Percentiles rank a stretch among this genome's conserved stretches.
These are phyloP conservation scores for Ichneumoninae sp. DNA, from an alignment of 2,888 invertebrate species.

Conservation along the genomic window DNA sequence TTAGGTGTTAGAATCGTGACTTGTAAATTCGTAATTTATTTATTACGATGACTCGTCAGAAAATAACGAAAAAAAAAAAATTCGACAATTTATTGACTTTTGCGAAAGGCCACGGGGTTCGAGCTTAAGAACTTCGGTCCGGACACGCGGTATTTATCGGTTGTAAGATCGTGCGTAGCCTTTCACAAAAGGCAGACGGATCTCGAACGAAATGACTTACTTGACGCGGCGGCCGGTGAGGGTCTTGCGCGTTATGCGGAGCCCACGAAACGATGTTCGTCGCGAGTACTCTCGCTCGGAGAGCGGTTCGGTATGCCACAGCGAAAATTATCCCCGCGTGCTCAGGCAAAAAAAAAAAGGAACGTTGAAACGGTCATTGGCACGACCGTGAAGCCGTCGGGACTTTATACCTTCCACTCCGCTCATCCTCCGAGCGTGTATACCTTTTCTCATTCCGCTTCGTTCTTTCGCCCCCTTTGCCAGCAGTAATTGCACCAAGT, in stretches of 20 bases:
- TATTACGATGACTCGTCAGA: constrained; percentile 9
- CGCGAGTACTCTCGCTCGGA: constrained; percentile 35
- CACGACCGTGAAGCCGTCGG: constrained; percentile 53
- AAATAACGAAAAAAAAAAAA: constrained; percentile 4
- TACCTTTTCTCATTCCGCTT: constrained; percentile 50
- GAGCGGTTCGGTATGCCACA: constrained; percentile 46
- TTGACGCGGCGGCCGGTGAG: constrained; percentile 18
- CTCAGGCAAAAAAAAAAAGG: constrained; percentile 9
- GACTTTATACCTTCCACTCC: constrained; percentile 13
- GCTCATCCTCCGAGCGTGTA: constrained; percentile 39
- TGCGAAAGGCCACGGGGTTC: background rate
- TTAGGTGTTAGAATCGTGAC: constrained; percentile 11
- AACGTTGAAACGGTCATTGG: constrained; percentile 47
- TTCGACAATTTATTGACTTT: constrained; percentile 10
- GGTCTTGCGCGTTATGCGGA: background rate
- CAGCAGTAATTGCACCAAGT: constrained; percentile 49
- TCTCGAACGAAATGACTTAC: constrained; percentile 48
- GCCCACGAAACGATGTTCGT: constrained; percentile 26
- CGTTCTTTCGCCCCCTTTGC: constrained; percentile 42
- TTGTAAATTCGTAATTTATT: constrained; percentile 12
- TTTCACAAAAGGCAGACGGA: constrained; percentile 28
- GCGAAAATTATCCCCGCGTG: constrained; percentile 54
- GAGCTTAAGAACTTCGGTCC: background rate
- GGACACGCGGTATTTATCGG: constrained; percentile 11
- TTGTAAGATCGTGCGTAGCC: background rate